Evolutionary conservation across 2,888 invertebrate genomes (phyloP), one percentile per base, ranked within the genome.

Genomic region (Fabriciana adippe): DNA sequence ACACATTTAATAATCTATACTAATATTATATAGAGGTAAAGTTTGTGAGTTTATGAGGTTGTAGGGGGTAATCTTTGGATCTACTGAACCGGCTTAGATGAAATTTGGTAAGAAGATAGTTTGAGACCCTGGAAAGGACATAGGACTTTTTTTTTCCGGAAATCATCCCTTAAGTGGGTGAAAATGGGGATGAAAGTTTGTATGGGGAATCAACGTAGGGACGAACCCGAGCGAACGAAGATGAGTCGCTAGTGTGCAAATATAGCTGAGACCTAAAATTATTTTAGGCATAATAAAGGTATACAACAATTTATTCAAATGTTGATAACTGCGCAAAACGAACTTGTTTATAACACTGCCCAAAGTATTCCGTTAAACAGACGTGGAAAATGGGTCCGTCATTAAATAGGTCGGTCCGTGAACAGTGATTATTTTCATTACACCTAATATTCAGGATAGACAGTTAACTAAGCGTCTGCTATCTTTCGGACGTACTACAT

Each of bases 381-480:
- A 70, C 35, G 66, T 54, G n/a, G 74, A 72, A 77, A 79, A 78
- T 72, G 74, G 75, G 75, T 70, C 73, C 72, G 67, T 72, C 73
- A 74, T 75, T 71, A 76, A 75, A 76, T 73, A 74, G 74, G 73
- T 70, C 71, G 71, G 71, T 73, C 74, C 70, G 70, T 68, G 64
- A 75, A 73, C 75, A 78, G 77, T 75, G 73, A 73, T 73, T 73
- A 67, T 72, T 74, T 78, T 74, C 77, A 78, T 78, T 74, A 71
- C 70, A 72, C 69, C 70, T 76, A 75, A 76, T 74, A 76, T 73
- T 69, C 72, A 68, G 74, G 74, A 78, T 72, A 74, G 76, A 72
- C 72, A 70, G 74, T 77, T 76, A 75, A 71, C 64, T 67, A 61
- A 69, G 68, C 64, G 66, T 60, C 21, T 18, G 47, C 68, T 59